A percentile compares a stretch with the other conserved stretches of the same genome.
phyloP scores from a whole-genome alignment of 2,888 invertebrate genomes.

The Drosophila borborema region DNA sequence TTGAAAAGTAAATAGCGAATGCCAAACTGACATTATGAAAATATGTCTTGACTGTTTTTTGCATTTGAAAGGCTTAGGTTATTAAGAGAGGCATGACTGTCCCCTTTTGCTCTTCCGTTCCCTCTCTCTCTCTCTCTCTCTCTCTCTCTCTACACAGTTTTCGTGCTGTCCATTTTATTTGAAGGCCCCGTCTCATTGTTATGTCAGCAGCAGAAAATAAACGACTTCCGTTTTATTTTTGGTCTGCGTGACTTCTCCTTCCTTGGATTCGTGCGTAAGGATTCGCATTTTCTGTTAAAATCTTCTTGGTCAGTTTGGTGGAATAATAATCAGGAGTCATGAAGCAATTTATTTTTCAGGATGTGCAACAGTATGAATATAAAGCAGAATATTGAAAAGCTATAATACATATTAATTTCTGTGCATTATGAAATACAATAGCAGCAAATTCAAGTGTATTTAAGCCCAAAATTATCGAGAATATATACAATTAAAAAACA shows the following conservation, averaged over 20 bases:
- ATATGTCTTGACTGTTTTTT: constrained; percentile 23
- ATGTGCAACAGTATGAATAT: constrained; percentile 16
- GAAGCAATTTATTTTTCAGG: constrained; percentile 29
- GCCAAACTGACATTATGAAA: constrained; percentile 37
- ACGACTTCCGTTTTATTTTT: constrained; percentile 56
- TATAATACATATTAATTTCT: not conserved
- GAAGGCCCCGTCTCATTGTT: constrained; percentile 61
- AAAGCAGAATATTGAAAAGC: constrained; percentile 5
- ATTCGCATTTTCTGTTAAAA: constrained; percentile 27
- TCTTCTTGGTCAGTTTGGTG: constrained; percentile 25
- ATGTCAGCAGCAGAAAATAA: constrained; percentile 54
- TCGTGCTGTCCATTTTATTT: constrained; percentile 49
- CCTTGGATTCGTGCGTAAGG: constrained; percentile 36
- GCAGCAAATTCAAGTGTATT: not conserved
- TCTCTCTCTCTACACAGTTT: not conserved
- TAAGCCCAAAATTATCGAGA: not conserved
- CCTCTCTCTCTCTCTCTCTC: not conserved
- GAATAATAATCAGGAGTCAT: constrained; percentile 10
- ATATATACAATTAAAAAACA: not conserved
- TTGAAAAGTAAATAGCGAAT: constrained; percentile 32
- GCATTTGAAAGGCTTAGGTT: constrained; percentile 1
- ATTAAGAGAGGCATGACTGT: not conserved
- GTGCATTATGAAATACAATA: not conserved
- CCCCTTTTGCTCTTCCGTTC: not conserved
- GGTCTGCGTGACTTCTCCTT: constrained; percentile 3